These are phyloP conservation scores for Heteronetta atricapilla DNA, from an alignment of 2,113 vertebrate genomes.

Conservation along the genomic window DNA sequence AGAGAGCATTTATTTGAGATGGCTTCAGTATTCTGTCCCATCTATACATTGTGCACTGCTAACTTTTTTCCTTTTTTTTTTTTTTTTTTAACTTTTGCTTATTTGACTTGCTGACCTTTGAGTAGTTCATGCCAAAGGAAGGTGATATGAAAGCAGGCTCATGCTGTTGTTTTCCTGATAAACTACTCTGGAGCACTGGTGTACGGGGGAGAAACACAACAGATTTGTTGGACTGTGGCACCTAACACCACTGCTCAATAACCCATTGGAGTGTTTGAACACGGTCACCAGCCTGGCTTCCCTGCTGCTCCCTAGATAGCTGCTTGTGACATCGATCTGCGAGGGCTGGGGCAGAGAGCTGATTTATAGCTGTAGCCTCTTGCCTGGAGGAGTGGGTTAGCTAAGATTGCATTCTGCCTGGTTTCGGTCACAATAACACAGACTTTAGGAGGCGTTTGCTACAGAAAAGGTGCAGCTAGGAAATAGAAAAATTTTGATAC, in stretches of 20 bases:
- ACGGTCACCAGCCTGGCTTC: constrained; percentile 47
- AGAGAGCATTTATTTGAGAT: neutral
- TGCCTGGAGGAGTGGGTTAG: constrained; percentile 44
- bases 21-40: neutral
- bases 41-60: neutral
- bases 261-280: constrained; percentile 37
- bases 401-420: constrained; percentile 20
- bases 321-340: constrained; percentile 52
- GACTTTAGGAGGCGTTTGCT: neutral
- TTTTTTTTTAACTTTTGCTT: neutral
- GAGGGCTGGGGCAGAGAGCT: neutral
- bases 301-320: constrained; percentile 41
- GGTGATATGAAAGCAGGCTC: neutral
- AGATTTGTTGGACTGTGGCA: constrained; percentile 27
- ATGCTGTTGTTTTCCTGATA: neutral
- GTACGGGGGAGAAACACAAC: neutral
- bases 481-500: neutral
- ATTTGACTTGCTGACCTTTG: neutral
- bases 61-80: neutral
- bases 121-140: neutral
- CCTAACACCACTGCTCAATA: constrained; percentile 20
- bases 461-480: neutral
- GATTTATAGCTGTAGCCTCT: constrained; percentile 29
- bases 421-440: neutral
- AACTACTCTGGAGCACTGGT: neutral